These are phyloP conservation scores for Phortica okadai DNA, from an alignment of 2,888 invertebrate species.

Conservation along the genomic window DNA sequence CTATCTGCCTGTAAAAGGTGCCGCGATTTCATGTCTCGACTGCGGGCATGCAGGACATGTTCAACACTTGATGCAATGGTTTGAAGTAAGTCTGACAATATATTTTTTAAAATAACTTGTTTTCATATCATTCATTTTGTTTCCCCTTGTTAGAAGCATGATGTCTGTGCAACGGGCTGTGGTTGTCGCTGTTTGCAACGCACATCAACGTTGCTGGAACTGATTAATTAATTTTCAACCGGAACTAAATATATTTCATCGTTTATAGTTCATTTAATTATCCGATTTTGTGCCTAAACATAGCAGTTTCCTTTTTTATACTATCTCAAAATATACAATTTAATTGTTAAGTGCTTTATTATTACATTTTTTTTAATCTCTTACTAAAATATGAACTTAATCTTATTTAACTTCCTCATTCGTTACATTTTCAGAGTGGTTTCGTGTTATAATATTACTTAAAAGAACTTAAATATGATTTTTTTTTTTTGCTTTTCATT, in stretches of 20 bases:
- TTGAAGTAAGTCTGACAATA: constrained; percentile 73
- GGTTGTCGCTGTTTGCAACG: constrained; percentile 91
- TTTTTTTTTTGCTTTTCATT: background rate
- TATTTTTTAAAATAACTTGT: background rate
- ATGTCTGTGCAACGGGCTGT: constrained; percentile 92
- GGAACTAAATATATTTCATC: background rate
- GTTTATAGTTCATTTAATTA: too few relatives aligned
- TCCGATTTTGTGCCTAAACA: too few relatives aligned
- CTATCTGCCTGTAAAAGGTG: constrained; percentile 89
- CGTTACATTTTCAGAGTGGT: constrained; percentile 5
- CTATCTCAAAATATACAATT: background rate
- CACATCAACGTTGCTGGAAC: constrained; percentile 76
- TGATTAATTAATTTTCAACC: constrained; percentile 54
- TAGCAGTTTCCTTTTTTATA: background rate
- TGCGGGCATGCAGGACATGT: constrained; percentile 97
- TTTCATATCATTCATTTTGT: background rate
- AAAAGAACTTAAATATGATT: background rate
- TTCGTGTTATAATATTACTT: too few relatives aligned
- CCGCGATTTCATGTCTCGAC: constrained; percentile 89
- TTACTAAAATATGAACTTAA: background rate
- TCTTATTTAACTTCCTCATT: background rate
- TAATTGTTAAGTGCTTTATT: background rate
- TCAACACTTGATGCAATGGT: constrained; percentile 90
- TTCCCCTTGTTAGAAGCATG: constrained; percentile 77
- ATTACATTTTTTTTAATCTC: background rate